Base-by-base conservation (phyloP, 2,113 vertebrate species). In the Triplophysa tibetana region DNA sequence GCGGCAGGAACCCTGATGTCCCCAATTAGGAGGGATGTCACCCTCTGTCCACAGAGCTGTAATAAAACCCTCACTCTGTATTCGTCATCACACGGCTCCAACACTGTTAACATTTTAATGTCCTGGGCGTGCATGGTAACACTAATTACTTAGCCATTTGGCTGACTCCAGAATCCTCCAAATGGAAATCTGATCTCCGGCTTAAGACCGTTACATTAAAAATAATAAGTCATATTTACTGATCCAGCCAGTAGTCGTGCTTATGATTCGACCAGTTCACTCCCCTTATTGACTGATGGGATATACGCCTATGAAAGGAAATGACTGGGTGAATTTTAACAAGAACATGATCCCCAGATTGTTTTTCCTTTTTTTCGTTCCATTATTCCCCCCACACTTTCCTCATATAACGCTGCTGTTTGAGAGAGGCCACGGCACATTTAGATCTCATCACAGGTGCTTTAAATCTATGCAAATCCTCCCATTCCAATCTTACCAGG, bases 81-180 rank as follows among this genome's bases (percentile, higher is more conserved):
- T 98, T 98, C 96, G 92, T 93, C 95, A 96, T 96, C 97, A 96
- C 96, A 97, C 91, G 93, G 95, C 92, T 96, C 96, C 94, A 95
- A 96, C 96, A 96, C 95, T 97, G 96, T 99, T 99, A 99, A 98
- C 97, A 98, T 98, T 96, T 95, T 98, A 97, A 99, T 98, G 95
- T 98, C 94, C 95, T 96, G 95, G 95, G 93, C 94, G 95, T 97
- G 96, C 93, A 76, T 86, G 92, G 94, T 95, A 97, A 98, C 97
- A 97, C 96, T 98, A 98, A 99, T 99, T 98, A 98, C 96, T 94
- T 94, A 94, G 95, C 95, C 95, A 94, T 96, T 96, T 96, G 94
- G 93, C 94, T 92, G 95, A 94, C 94, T 97, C 92, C 94, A 93
- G 95, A 96, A 96, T 97, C 95, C 85, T 92, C 93, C 91, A 94